These are phyloP conservation scores for Megamerina dolium DNA, from an alignment of 2,888 invertebrate genomes.

Conservation along the genomic window DNA sequence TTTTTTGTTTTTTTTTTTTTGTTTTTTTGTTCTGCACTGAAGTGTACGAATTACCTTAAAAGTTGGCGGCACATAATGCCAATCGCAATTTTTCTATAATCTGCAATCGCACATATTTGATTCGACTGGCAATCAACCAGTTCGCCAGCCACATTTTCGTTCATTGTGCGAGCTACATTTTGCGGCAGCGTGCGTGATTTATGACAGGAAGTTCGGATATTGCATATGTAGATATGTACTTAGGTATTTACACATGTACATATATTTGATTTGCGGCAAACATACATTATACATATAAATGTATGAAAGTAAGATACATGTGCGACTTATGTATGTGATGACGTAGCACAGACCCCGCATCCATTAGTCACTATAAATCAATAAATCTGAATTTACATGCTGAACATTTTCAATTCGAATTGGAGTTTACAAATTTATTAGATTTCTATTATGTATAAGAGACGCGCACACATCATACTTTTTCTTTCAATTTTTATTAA, in stretches of 20 bases:
- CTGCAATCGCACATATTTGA: neutral
- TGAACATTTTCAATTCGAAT: slow-evolving; percentile 5
- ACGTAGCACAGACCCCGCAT: slow-evolving; percentile 1
- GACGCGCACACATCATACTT: too few species aligned
- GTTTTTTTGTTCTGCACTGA: neutral
- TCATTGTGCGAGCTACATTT: slow-evolving; percentile 2
- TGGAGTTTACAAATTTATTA: slow-evolving; percentile 11
- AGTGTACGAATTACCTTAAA: neutral
- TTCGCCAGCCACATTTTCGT: neutral
- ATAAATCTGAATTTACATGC: slow-evolving; percentile 12
- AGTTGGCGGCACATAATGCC: too few species aligned
- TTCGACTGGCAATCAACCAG: neutral
- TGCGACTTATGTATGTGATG: too few species aligned
- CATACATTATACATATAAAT: neutral
- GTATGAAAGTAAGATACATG: too few species aligned
- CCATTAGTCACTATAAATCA: slow-evolving; percentile 12
- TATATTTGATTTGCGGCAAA: neutral
- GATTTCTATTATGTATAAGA: too few species aligned
- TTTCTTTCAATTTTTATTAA: too few species aligned
- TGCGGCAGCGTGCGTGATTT: slow-evolving; percentile 10
- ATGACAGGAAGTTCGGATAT: slow-evolving; percentile 13
- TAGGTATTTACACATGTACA: too few species aligned
- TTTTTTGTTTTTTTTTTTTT: too few species aligned
- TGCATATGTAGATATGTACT: neutral
- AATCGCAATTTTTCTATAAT: neutral